Conservation (phyloP, 1,140 invertebrate genomes). For the Apis florea region DNA sequence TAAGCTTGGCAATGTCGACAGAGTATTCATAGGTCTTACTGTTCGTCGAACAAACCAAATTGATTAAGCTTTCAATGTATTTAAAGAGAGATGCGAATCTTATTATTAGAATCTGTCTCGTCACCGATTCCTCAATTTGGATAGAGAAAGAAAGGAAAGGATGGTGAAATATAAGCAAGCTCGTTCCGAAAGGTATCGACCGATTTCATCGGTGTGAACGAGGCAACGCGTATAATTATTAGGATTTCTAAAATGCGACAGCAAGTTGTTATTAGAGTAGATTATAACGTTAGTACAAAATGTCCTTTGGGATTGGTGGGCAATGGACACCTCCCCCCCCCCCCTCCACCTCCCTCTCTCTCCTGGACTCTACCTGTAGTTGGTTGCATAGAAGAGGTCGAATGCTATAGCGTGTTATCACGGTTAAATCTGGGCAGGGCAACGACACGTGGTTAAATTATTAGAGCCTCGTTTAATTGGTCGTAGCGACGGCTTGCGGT, state of each 20-base stretch:
- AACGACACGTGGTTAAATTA: constrained; percentile 71
- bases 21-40: constrained; percentile 25
- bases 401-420: constrained; percentile 63
- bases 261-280: constrained; percentile 72
- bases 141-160: background rate
- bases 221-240: constrained; percentile 53
- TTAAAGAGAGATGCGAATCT: background rate
- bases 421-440: constrained; percentile 66
- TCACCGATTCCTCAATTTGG: background rate
- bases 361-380: constrained; percentile 6
- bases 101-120: background rate
- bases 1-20: constrained; percentile 37
- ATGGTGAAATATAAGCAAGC: too few species aligned
- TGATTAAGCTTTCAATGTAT: constrained; percentile 15
- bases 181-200: constrained; percentile 33
- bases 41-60: constrained; percentile 24
- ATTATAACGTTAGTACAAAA: constrained; percentile 72
- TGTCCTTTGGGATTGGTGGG: constrained; percentile 54
- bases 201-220: constrained; percentile 17
- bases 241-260: constrained; percentile 64
- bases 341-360: constrained; percentile 14
- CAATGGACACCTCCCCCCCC: constrained; percentile 25
- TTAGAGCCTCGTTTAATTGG: constrained; percentile 75
- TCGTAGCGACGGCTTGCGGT: constrained; percentile 67
- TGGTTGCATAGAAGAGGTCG: constrained; percentile 37